phyloP scores from a whole-genome alignment of 1,140 invertebrate genomes.

The Batillaria attramentaria region DNA sequence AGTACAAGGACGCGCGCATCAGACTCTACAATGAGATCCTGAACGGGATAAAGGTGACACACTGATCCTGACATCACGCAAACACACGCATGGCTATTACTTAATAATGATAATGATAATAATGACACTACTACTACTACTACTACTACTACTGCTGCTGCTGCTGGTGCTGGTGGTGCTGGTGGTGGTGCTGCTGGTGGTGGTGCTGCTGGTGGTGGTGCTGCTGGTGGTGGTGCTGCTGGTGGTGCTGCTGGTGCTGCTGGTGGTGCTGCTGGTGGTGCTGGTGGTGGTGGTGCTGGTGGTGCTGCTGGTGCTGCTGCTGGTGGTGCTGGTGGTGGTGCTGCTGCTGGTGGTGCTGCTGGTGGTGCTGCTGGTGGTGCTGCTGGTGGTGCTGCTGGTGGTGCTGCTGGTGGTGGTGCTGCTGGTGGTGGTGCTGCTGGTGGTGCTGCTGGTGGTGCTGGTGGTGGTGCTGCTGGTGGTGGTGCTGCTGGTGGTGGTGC shows the following conservation, averaged over 20 bases:
- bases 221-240: no score
- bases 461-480: not conserved
- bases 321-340: not conserved
- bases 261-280: not conserved
- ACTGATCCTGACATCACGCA: no score
- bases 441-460: not conserved
- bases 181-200: not conserved
- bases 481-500: not conserved
- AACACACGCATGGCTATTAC: no score
- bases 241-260: not conserved
- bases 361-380: not conserved
- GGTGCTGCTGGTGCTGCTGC: not conserved
- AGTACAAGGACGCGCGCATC: conserved; percentile 75
- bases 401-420: not conserved
- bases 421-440: not conserved
- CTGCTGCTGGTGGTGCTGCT: not conserved
- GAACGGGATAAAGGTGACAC: conserved; percentile 74
- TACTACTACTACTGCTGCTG: not conserved
- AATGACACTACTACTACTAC: conserved; percentile 64
- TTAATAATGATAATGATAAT: conserved; percentile 2
- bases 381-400: not conserved
- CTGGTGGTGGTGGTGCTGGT: not conserved
- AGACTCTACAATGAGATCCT: conserved; percentile 71
- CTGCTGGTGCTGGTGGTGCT: not conserved
- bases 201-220: no score